phyloP scores from a whole-genome alignment of 2,797 vertebrate species.

The Prionace glauca region DNA sequence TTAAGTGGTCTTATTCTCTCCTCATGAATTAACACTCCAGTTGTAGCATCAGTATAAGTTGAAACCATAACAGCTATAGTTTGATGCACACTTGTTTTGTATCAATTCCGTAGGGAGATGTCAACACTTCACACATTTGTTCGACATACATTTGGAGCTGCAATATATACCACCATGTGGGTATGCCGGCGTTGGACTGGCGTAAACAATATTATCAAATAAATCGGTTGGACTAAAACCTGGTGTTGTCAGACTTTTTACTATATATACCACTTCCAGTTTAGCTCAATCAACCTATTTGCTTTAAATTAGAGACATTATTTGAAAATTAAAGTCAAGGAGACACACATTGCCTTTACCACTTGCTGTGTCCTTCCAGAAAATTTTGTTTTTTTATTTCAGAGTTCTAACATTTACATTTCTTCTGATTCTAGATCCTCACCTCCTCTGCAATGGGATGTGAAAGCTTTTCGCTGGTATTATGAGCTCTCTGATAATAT shows the following conservation, averaged over 20 bases:
- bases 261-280: neutral
- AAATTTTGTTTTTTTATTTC: neutral
- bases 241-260: too few species aligned
- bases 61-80: neutral
- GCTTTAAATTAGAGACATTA: neutral
- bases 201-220: too few species aligned
- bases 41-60: neutral
- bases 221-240: too few species aligned
- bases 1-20: too few species aligned
- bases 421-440: neutral
- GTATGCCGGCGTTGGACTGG: too few species aligned
- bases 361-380: neutral
- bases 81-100: neutral
- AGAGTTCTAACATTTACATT: neutral
- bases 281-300: neutral
- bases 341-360: neutral
- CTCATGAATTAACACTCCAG: neutral
- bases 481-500: neutral
- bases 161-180: too few species aligned
- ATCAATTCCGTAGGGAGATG: neutral
- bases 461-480: neutral
- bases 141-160: too few species aligned
- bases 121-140: neutral
- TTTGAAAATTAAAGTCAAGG: neutral
- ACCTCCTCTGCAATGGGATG: neutral